Conservation (phyloP, 2,888 invertebrate genomes). For the Hyles lineata region DNA sequence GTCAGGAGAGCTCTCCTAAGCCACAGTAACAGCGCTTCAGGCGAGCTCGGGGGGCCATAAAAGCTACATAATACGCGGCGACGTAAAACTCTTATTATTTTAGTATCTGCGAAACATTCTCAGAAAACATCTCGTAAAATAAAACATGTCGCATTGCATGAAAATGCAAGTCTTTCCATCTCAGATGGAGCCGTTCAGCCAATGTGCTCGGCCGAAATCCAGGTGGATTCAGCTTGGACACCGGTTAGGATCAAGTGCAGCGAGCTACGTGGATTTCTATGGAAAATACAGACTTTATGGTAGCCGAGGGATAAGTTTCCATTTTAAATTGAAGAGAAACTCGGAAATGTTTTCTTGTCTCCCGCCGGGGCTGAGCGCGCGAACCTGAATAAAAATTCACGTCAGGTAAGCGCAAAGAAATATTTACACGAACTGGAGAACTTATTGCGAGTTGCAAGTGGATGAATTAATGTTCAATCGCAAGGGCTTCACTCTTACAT, state of each 20-base stretch:
- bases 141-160: slow-evolving; percentile 71
- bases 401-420: slow-evolving; percentile 73
- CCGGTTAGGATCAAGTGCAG: slow-evolving; percentile 76
- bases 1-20: slow-evolving; percentile 81
- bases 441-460: slow-evolving; percentile 58
- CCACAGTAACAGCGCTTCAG: slow-evolving; percentile 79
- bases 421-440: slow-evolving; percentile 75
- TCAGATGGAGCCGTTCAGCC: slow-evolving; percentile 61
- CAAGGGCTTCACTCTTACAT: slow-evolving; percentile 43
- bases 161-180: slow-evolving; percentile 66
- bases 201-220: slow-evolving; percentile 72
- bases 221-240: slow-evolving; percentile 79
- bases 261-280: slow-evolving; percentile 80
- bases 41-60: slow-evolving; percentile 77
- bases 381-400: slow-evolving; percentile 79
- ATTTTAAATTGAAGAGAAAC: slow-evolving; percentile 83
- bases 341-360: slow-evolving; percentile 80
- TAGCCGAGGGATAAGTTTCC: slow-evolving; percentile 82
- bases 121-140: slow-evolving; percentile 82
- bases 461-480: slow-evolving; percentile 59
- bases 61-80: slow-evolving; percentile 81
- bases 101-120: slow-evolving; percentile 82
- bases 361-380: slow-evolving; percentile 66
- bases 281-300: slow-evolving; percentile 84
- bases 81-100: slow-evolving; percentile 84